Conservation (phyloP, 2,797 vertebrate species). For the Antennarius maculatus region DNA sequence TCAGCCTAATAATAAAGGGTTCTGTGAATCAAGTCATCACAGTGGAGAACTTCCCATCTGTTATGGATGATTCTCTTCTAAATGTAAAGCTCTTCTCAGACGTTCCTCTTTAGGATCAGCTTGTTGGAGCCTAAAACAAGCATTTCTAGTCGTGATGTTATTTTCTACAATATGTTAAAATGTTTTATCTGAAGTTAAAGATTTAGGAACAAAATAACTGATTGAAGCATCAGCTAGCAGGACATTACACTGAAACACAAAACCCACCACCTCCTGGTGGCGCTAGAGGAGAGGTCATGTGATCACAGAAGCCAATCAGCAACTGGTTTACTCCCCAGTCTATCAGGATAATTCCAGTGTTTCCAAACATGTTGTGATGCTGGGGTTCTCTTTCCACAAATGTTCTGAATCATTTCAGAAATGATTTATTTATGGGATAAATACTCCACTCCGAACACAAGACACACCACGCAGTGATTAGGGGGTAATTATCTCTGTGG, state of each 20-base stretch:
- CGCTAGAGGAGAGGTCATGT: not conserved
- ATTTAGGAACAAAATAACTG: not conserved
- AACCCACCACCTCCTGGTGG: not conserved
- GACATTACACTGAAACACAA: not conserved
- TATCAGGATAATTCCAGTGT: no score
- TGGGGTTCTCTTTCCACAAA: conserved; percentile 1
- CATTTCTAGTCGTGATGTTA: conserved; percentile 6
- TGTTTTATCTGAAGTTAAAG: no score
- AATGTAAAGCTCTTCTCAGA: not conserved
- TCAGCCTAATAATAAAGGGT: conserved; percentile 73
- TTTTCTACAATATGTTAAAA: not conserved
- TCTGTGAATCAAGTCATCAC: conserved; percentile 72
- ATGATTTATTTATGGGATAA: conserved; percentile 39
- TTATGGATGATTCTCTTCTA: conserved; percentile 32
- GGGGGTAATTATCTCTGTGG: conserved; percentile 64
- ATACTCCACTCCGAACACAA: conserved; percentile 43
- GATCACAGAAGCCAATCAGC: not conserved
- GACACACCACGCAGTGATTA: conserved; percentile 52
- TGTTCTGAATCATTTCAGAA: not conserved
- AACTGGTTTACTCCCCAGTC: no score
- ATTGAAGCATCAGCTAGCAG: not conserved
- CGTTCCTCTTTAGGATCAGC: no score
- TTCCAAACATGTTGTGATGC: no score
- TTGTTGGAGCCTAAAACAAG: no score
- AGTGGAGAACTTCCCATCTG: conserved; percentile 54